Base-by-base conservation (phyloP, 2,888 invertebrate genomes). In the Lasioglossum lativentre region DNA sequence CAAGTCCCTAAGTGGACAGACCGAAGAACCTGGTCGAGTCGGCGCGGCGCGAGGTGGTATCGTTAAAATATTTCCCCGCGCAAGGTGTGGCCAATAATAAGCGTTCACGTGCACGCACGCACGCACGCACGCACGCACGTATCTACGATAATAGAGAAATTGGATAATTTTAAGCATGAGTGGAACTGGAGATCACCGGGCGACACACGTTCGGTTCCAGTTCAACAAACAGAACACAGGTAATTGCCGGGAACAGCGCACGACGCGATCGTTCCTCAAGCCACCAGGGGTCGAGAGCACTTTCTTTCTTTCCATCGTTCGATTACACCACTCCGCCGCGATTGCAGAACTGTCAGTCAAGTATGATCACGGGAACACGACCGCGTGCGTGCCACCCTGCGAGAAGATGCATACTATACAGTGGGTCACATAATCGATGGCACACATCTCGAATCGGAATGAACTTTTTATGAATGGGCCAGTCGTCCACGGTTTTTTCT, bases 101-200 rank as follows among this genome's bases (percentile, higher is more conserved):
- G 52, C 79, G 78, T 68, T 72, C 66, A 38, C 63, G n/a, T 68
- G 59, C 78, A 77, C 56, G 72, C 80, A 78, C 66, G 34, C 56
- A 23, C 66, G 59, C 78, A 77, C 56, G 72, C 80, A 78, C 66
- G 34, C 56, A 23, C 66, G 59, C 75, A 75, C 47, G 70, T 74
- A 76, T 10, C 66, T 76, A 45, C 27, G 40, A 78, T 78, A 88
- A 86, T 75, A 86, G 79, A 74, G 82, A 80, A 83, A 88, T 88
- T 82, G 86, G 86, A 76, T 75, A 85, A 78, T 80, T 88, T 84
- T 82, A 80, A 88, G 76, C 83, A 79, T 72, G 86, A 84, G 71
- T 77, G 75, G 82, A 88, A 78, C 38, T 10, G 45, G 73, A 78
- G 82, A 82, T 78, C 78, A 75, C 73, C 80, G 56, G 71, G 83